These are phyloP conservation scores for Drosophila incognita DNA, from an alignment of 2,888 invertebrate genomes.

Conservation along the genomic window DNA sequence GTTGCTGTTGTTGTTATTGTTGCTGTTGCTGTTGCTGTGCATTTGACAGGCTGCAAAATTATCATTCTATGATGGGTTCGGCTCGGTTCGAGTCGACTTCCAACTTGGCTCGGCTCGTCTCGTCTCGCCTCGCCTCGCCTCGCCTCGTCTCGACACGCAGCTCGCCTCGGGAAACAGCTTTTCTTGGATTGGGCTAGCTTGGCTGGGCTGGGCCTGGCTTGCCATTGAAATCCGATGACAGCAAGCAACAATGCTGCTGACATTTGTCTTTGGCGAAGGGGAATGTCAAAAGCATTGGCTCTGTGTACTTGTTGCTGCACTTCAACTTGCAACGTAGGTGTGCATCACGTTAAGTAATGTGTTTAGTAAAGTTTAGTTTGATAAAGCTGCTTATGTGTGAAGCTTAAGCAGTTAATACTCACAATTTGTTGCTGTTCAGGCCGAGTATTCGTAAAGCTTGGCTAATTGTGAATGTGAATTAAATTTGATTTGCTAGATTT, in stretches of 20 bases:
- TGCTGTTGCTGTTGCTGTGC: slow-evolving; percentile 29
- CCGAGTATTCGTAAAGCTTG: neutral
- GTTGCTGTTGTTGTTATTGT: neutral
- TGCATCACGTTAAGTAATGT: neutral
- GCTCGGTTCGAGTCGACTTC: neutral
- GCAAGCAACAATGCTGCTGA: slow-evolving; percentile 59
- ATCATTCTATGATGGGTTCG: slow-evolving; percentile 34
- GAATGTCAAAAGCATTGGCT: neutral
- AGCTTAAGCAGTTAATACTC: neutral
- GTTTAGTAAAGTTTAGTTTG: neutral
- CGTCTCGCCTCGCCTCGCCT: neutral
- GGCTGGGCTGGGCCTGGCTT: slow-evolving; percentile 10
- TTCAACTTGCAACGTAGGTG: neutral
- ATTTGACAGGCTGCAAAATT: slow-evolving; percentile 56
- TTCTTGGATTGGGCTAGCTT: neutral
- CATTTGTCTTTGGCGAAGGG: slow-evolving; percentile 40
- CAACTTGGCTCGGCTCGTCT: neutral
- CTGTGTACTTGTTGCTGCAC: neutral
- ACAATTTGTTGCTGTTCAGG: neutral
- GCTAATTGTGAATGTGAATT: neutral
- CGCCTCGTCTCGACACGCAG: neutral
- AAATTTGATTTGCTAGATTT: neutral
- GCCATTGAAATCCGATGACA: slow-evolving; percentile 57
- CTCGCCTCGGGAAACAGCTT: neutral
- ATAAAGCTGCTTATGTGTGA: neutral